phyloP scores from a whole-genome alignment of 1,140 invertebrate species.

The Ruditapes philippinarum region DNA sequence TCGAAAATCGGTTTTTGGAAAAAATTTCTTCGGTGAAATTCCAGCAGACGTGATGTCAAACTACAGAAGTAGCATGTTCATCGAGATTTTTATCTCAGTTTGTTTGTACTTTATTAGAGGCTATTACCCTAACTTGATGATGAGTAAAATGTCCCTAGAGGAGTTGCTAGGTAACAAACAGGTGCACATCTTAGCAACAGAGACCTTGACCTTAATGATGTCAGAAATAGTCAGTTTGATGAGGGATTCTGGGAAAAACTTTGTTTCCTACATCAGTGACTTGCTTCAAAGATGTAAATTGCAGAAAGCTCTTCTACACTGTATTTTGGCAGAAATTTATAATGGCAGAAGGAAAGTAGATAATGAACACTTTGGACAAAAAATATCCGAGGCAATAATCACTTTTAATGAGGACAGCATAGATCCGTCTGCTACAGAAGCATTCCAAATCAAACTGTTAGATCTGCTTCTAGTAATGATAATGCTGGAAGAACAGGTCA shows the following conservation, averaged over 20 bases:
- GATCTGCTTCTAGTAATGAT: conserved; percentile 92
- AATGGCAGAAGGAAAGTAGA: conserved; percentile 87
- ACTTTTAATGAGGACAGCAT: conserved; percentile 91
- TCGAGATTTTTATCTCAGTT: conserved; percentile 93
- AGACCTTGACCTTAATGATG: conserved; percentile 93
- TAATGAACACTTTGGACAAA: conserved; percentile 83
- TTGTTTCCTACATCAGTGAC: conserved; percentile 94
- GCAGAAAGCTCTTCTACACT: conserved; percentile 95
- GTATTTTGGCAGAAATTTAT: conserved; percentile 93
- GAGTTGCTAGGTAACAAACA: conserved; percentile 93
- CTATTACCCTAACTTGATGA: conserved; percentile 92
- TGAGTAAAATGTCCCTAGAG: conserved; percentile 90
- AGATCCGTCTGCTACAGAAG: conserved; percentile 91
- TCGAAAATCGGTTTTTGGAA: conserved; percentile 93
- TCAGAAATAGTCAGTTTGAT: conserved; percentile 93
- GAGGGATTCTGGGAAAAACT: conserved; percentile 93
- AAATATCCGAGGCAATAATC: conserved; percentile 94
- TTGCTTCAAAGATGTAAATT: conserved; percentile 94
- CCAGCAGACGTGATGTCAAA: conserved; percentile 87
- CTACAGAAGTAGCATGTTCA: conserved; percentile 92
- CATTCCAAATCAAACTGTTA: conserved; percentile 92
- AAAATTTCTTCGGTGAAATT: conserved; percentile 92
- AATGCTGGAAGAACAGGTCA: conserved; percentile 92
- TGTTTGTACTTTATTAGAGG: conserved; percentile 94
- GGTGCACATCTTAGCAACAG: conserved; percentile 91